These are phyloP conservation scores for Bradynema listronoti DNA, from an alignment of 1,140 invertebrate genomes.

Conservation along the genomic window DNA sequence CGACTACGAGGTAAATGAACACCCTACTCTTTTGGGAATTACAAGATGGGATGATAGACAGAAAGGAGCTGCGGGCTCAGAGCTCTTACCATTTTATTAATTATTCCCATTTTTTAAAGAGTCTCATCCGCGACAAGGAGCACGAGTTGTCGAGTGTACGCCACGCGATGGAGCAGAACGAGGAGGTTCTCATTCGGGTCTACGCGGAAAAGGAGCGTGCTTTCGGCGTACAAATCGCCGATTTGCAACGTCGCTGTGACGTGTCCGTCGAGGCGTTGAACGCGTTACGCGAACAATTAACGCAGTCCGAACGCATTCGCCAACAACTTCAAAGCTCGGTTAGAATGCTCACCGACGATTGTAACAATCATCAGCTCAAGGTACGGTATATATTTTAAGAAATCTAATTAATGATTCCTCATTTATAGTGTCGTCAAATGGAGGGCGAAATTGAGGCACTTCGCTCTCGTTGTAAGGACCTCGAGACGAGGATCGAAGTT, in stretches of 20 bases:
- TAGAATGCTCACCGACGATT: constrained; percentile 27
- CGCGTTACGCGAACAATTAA: constrained; percentile 37
- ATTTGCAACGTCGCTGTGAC: constrained; percentile 32
- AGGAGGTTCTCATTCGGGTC: constrained; percentile 47
- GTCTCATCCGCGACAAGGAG: constrained; percentile 47
- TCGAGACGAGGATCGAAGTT: too few relatives aligned
- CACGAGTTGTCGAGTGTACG: constrained; percentile 39
- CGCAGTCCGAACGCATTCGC: constrained; percentile 36
- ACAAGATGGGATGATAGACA: not conserved
- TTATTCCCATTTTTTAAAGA: constrained; percentile 24
- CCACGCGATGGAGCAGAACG: constrained; percentile 47
- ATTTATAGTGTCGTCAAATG: constrained; percentile 12
- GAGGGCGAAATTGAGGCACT: constrained; percentile 11
- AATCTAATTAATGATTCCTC: constrained; percentile 16
- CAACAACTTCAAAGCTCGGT: constrained; percentile 27
- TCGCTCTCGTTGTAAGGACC: not conserved
- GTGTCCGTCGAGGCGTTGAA: constrained; percentile 37
- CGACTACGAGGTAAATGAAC: constrained; percentile 37
- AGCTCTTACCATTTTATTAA: not conserved
- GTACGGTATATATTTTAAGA: not conserved
- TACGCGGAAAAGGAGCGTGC: constrained; percentile 49
- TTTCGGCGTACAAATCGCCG: constrained; percentile 37
- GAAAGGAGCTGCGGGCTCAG: not conserved
- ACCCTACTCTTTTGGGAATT: constrained; percentile 6
- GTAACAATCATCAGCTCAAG: constrained; percentile 7